Conservation (phyloP, 1,140 invertebrate species). For the Euwallacea similis region DNA sequence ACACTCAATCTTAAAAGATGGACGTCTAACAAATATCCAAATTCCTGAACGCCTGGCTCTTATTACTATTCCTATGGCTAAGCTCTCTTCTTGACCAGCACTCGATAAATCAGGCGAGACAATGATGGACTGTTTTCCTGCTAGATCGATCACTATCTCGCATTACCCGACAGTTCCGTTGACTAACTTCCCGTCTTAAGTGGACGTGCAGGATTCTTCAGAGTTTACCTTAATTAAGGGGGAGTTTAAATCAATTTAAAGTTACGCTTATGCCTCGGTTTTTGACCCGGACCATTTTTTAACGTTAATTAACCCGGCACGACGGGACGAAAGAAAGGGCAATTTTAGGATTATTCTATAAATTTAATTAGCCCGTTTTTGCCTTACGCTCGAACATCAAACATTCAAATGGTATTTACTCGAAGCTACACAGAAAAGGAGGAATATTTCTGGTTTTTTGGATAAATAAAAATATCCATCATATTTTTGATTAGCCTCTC, state of each 20-base stretch:
- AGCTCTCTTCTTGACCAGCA: constrained; percentile 11
- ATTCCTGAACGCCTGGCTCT: constrained; percentile 8
- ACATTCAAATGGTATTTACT: constrained; percentile 1
- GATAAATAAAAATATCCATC: constrained; percentile 3
- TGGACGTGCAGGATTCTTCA: constrained; percentile 19
- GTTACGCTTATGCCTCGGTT: too few species aligned
- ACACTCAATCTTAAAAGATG: constrained; percentile 8
- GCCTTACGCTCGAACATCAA: not conserved
- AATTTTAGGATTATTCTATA: too few species aligned
- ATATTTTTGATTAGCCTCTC: not conserved
- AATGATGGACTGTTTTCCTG: constrained; percentile 14
- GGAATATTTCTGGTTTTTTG: not conserved
- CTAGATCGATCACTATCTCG: constrained; percentile 18
- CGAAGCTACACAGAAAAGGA: not conserved
- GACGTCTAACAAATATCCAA: constrained; percentile 14
- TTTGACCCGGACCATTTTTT: too few species aligned
- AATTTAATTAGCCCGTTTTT: too few species aligned
- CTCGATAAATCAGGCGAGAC: constrained; percentile 23
- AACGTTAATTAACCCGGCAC: too few species aligned
- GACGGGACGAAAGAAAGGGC: too few species aligned
- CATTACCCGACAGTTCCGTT: constrained; percentile 10
- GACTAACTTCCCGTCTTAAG: constrained; percentile 9
- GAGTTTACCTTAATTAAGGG: constrained; percentile 13
- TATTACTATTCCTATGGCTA: constrained; percentile 15
- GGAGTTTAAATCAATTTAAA: not conserved